Evolutionary conservation across 2,113 vertebrate genomes (phyloP), one percentile per base, ranked within the genome.

Genomic region (Clarias macrocephalus): DNA sequence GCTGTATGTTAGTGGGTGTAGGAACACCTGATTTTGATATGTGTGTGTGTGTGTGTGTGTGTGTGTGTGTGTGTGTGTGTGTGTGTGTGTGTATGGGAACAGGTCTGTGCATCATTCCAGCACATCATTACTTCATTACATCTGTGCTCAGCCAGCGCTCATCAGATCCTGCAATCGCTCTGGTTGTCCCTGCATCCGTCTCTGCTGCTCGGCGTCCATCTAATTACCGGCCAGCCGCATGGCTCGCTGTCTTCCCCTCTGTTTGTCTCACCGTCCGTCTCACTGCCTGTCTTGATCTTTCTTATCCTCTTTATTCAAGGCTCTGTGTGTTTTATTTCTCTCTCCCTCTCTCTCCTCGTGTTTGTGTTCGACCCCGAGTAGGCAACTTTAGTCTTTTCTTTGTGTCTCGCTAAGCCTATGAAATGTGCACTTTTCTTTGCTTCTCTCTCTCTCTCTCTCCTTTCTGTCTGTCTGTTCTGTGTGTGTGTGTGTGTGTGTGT

Each of bases 41-140:
- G 42, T 52, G 73, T 76, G n/a, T n/a, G n/a, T n/a, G n/a, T n/a
- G n/a, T n/a, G n/a, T n/a, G n/a, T n/a, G n/a, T n/a, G n/a, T n/a
- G n/a, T n/a, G n/a, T n/a, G 73, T 76, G 73, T 76, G 23, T 48
- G 70, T 76, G 73, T 76, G 73, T 76, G 73, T 48, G 72, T 83
- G 81, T 25, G 7, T 52, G 80, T 54, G 82, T 8, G 23, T 82
- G 59, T 82, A 25, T 82, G n/a, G 30, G 30, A 57, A 73, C 62
- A 80, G 80, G 82, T 60, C 75, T 63, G 82, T 59, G 77, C 52
- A 90, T 90, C 87, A 88, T 90, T 90, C 89, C 89, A 90, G 85
- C 83, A 90, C 89, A 90, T 87, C 85, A 87, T 90, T 88, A 90
- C 80, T 87, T 85, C 87, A 90, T 87, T 88, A 90, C 66, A 66